These are phyloP conservation scores for Melanostoma mellinum DNA, from an alignment of 2,888 invertebrate species.

Conservation along the genomic window DNA sequence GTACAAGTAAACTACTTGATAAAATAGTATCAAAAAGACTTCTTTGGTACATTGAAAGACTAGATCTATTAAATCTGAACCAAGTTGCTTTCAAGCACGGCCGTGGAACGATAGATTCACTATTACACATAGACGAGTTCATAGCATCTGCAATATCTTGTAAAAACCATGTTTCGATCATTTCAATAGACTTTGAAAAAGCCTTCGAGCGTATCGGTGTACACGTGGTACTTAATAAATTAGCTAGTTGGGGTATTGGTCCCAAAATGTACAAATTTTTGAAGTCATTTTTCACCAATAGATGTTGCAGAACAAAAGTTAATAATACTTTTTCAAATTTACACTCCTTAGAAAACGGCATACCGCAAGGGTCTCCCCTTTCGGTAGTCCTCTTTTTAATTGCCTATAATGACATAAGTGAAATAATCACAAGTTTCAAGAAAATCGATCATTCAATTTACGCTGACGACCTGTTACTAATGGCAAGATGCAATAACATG, in stretches of 20 bases:
- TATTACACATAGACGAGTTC: constrained; percentile 2
- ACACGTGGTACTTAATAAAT: not conserved
- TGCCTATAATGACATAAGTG: not conserved
- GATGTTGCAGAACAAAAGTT: not conserved
- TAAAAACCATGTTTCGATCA: constrained; percentile 2
- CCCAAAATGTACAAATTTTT: not conserved
- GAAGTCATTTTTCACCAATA: not conserved
- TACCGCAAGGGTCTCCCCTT: not conserved
- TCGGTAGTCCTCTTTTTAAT: constrained; percentile 6
- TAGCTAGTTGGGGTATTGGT: not conserved
- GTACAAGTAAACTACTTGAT: constrained; percentile 1
- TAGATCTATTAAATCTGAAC: not conserved
- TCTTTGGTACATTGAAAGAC: not conserved
- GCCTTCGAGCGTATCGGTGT: not conserved
- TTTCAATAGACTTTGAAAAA: constrained; percentile 3
- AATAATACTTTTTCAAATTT: not conserved
- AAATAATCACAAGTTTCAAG: not conserved
- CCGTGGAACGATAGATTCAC: not conserved
- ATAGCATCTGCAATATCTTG: not conserved
- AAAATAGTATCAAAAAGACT: constrained; percentile 3
- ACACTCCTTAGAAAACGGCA: not conserved
- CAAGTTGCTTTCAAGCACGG: constrained; percentile 19
- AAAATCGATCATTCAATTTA: not conserved
- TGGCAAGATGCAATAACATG: not conserved
- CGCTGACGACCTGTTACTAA: not conserved